These are phyloP conservation scores for Andricus curvator DNA, from an alignment of 2,888 invertebrate species.

Conservation along the genomic window DNA sequence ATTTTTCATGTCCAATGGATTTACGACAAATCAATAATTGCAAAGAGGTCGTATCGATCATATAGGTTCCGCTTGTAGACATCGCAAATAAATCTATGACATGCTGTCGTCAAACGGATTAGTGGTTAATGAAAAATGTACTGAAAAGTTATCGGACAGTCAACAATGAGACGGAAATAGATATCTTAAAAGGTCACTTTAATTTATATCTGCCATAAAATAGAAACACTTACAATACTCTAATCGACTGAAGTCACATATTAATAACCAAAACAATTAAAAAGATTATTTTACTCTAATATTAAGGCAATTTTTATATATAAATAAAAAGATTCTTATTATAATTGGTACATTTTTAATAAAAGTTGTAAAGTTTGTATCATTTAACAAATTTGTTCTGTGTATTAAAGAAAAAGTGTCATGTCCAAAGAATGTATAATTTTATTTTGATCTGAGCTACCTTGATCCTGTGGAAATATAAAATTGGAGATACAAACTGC, in stretches of 20 bases:
- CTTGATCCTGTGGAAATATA: neutral
- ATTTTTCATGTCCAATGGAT: neutral
- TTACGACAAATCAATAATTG: constrained; percentile 8
- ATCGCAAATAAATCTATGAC: constrained; percentile 46
- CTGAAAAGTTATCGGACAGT: neutral
- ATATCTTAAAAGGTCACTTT: constrained; percentile 9
- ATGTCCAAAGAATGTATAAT: neutral
- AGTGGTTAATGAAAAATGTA: constrained; percentile 16
- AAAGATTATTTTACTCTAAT: neutral
- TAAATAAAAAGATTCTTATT: neutral
- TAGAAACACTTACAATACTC: neutral
- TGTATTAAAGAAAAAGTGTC: neutral
- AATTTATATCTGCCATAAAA: constrained; percentile 11
- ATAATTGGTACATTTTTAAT: neutral
- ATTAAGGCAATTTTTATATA: too few species aligned
- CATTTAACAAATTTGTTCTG: neutral
- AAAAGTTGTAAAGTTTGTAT: neutral
- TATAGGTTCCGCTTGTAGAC: neutral
- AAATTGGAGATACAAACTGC: neutral
- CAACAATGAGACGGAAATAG: constrained; percentile 5
- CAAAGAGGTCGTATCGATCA: constrained; percentile 16
- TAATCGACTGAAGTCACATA: neutral
- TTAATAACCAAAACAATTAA: neutral
- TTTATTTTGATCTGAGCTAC: neutral
- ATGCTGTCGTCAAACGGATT: constrained; percentile 52